Evolutionary conservation across 2,888 invertebrate genomes (phyloP).

Genomic region (Megamerina dolium): DNA sequence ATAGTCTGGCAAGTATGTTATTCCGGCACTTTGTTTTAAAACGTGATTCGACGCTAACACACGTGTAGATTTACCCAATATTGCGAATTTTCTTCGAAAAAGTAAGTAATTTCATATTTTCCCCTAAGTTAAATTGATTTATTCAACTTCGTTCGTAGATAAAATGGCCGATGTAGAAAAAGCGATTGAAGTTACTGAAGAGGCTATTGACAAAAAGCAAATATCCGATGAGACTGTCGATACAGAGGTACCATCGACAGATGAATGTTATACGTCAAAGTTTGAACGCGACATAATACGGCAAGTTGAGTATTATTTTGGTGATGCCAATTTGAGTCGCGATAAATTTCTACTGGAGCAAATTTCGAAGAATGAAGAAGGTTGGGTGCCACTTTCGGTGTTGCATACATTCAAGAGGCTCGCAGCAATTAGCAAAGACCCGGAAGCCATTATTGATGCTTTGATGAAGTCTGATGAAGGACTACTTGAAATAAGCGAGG

Average conservation of each 20-base stretch:
- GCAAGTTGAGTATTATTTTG: slow-evolving; percentile 63
- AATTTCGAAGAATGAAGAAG: slow-evolving; percentile 78
- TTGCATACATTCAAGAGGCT: slow-evolving; percentile 87
- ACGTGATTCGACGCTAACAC: too few species aligned
- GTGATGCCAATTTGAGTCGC: slow-evolving; percentile 83
- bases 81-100: too few species aligned
- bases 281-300: slow-evolving; percentile 60
- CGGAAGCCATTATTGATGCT: slow-evolving; percentile 65
- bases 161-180: neutral
- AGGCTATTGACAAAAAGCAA: slow-evolving; percentile 6
- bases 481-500: slow-evolving; percentile 63
- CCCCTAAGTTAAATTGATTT: too few species aligned
- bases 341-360: slow-evolving; percentile 92
- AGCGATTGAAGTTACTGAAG: slow-evolving; percentile 1
- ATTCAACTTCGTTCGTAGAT: too few species aligned
- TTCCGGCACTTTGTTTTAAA: too few species aligned
- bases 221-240: neutral
- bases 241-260: too few species aligned
- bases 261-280: slow-evolving; percentile 28
- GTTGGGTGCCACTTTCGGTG: slow-evolving; percentile 81
- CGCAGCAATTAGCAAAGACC: slow-evolving; percentile 62
- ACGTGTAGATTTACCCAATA: too few species aligned
- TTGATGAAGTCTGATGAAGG: slow-evolving; percentile 67
- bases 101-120: too few species aligned
- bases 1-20: too few species aligned